A percentile compares a stretch with the other conserved stretches of the same genome.
Conservation (phyloP, 2,888 invertebrate genomes). For the Dynastes hyllus region DNA sequence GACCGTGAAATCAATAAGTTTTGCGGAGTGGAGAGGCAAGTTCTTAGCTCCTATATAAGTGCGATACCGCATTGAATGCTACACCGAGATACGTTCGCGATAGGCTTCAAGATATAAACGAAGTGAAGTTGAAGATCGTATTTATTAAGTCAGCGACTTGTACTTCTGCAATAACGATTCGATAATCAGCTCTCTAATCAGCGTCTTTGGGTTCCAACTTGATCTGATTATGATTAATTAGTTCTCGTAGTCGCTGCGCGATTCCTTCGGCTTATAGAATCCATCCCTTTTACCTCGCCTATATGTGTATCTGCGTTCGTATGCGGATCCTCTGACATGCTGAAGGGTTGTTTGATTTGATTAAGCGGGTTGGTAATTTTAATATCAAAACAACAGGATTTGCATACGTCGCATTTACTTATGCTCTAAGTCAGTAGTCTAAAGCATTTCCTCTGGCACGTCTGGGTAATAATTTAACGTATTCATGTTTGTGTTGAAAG, state of each 20-base stretch:
- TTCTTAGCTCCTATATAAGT: background rate
- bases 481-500: too few species aligned
- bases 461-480: too few species aligned
- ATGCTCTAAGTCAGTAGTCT: background rate
- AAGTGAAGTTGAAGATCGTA: background rate
- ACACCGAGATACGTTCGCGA: background rate
- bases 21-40: background rate
- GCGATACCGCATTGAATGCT: background rate
- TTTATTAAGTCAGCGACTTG: slow-evolving; percentile 21
- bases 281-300: background rate
- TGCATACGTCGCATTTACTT: slow-evolving; percentile 25
- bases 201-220: slow-evolving; percentile 36
- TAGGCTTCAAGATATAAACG: slow-evolving; percentile 7
- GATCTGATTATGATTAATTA: slow-evolving; percentile 51
- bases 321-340: slow-evolving; percentile 13
- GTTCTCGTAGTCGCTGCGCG: slow-evolving; percentile 26
- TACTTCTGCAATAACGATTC: slow-evolving; percentile 32
- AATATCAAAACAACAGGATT: slow-evolving; percentile 43
- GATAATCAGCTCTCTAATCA: slow-evolving; percentile 46
- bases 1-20: slow-evolving; percentile 17
- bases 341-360: slow-evolving; percentile 41
- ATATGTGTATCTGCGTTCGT: background rate
- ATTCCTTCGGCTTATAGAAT: slow-evolving; percentile 26
- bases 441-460: background rate
- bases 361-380: slow-evolving; percentile 37